A percentile compares a stretch with the other conserved stretches of the same genome.
Evolutionary conservation across 2,797 vertebrate genomes (phyloP).

Genomic region (Phrynocephalus vlangalii): DNA sequence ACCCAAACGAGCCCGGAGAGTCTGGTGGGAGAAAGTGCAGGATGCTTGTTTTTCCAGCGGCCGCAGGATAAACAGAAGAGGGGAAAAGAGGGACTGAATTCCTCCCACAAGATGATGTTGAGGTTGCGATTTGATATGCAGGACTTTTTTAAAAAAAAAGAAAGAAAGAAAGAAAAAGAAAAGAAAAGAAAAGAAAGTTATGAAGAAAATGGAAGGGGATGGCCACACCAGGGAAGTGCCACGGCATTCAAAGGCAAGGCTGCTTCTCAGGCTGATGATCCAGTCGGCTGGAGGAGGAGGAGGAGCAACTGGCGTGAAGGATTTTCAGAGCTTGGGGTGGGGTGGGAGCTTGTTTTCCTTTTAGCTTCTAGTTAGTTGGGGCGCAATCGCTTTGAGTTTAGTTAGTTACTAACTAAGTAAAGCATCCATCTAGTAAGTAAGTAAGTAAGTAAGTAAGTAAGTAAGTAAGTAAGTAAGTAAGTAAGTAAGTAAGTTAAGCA

Average conservation of each 20-base stretch:
- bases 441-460: too few relatives aligned
- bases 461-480: too few relatives aligned
- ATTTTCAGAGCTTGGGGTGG: neutral
- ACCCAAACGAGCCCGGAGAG: constrained; percentile 13
- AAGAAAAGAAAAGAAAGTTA: neutral
- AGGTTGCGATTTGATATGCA: constrained; percentile 53
- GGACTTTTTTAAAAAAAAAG: neutral
- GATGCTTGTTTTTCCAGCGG: constrained; percentile 48
- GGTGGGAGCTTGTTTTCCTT: too few relatives aligned
- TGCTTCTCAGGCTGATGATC: neutral
- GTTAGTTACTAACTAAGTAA: too few relatives aligned
- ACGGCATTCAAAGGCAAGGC: fast-evolving
- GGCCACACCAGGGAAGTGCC: neutral
- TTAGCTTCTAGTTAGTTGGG: too few relatives aligned
- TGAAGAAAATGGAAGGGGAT: neutral
- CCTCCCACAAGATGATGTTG: constrained; percentile 44
- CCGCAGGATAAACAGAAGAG: constrained; percentile 37
- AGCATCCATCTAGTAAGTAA: too few relatives aligned
- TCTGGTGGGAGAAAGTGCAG: fast-evolving
- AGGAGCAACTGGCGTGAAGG: neutral
- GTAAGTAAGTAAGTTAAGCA: too few relatives aligned
- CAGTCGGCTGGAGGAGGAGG: neutral
- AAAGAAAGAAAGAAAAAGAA: neutral
- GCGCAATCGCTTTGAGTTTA: too few relatives aligned
- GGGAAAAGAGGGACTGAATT: constrained; percentile 50